A percentile compares a stretch with the other conserved stretches of the same genome.
Evolutionary conservation across 92 coral and sea anemone species (phyloP).

Genomic region (Actinostola sp.): DNA sequence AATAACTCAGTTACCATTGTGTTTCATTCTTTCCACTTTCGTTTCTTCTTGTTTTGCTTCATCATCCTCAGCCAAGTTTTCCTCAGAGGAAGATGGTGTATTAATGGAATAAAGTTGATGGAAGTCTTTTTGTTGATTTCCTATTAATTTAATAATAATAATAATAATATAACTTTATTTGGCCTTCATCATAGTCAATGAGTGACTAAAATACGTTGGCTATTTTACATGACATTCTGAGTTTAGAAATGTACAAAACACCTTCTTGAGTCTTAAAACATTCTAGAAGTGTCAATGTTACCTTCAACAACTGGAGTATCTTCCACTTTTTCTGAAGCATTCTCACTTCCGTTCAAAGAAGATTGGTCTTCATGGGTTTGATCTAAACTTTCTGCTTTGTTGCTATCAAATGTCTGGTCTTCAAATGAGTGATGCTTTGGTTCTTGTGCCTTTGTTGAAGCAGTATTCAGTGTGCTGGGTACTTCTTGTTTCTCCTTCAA

Average conservation of each 20-base stretch:
- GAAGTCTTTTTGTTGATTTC: neutral
- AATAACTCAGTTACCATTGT: neutral
- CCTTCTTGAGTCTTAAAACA: no score
- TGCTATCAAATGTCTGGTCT: neutral
- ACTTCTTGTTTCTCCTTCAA: neutral
- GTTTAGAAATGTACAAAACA: no score
- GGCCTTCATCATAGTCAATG: no score
- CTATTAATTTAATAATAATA: neutral
- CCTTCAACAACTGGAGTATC: no score
- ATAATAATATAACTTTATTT: neutral
- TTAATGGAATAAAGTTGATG: constrained; percentile 46
- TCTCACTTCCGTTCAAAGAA: no score
- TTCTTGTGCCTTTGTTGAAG: no score
- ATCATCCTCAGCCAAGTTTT: constrained; percentile 23
- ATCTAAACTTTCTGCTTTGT: neutral
- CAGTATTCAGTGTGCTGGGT: neutral
- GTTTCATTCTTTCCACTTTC: neutral
- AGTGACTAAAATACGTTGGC: no score
- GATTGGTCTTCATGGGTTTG: neutral
- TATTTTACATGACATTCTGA: no score
- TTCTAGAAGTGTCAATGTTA: no score
- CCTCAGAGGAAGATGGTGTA: constrained; percentile 67
- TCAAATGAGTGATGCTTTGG: neutral
- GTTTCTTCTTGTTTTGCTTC: constrained; percentile 11
- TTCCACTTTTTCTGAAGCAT: no score